phyloP scores from a whole-genome alignment of 2,113 vertebrate genomes.

The Pseudois nayaur region DNA sequence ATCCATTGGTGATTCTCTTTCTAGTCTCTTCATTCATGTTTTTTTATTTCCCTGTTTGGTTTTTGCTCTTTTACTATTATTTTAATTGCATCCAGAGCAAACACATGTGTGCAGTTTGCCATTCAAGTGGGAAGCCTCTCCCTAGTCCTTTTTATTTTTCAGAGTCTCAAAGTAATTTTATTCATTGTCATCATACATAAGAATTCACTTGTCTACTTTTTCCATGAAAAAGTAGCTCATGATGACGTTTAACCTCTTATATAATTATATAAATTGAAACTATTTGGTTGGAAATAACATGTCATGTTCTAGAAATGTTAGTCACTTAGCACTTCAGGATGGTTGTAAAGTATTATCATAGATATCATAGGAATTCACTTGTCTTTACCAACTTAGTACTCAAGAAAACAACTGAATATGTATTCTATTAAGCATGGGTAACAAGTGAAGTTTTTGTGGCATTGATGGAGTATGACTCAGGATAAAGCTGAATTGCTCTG shows the following conservation, averaged over 20 bases:
- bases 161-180: not conserved
- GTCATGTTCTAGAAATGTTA: not conserved
- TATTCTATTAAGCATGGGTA: not conserved
- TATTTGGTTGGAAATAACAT: not conserved
- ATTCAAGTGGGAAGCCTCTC: not conserved
- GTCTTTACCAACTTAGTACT: not conserved
- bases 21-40: conserved; percentile 4
- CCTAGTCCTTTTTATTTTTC: not conserved
- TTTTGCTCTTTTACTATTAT: not conserved
- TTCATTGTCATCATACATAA: not conserved
- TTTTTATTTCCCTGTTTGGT: not conserved
- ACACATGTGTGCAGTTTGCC: not conserved
- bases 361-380: not conserved
- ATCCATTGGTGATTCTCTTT: conserved; percentile 3
- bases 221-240: not conserved
- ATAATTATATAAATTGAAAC: not conserved
- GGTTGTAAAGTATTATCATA: not conserved
- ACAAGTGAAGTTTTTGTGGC: not conserved
- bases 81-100: not conserved
- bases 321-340: not conserved
- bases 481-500: not conserved
- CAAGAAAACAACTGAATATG: not conserved
- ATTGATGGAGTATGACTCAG: not conserved
- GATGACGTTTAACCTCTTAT: not conserved
- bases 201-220: not conserved